These are phyloP conservation scores for Eunapius fragilis DNA, from an alignment of 37 sponge, comb jelly and placozoan species.

Conservation along the genomic window DNA sequence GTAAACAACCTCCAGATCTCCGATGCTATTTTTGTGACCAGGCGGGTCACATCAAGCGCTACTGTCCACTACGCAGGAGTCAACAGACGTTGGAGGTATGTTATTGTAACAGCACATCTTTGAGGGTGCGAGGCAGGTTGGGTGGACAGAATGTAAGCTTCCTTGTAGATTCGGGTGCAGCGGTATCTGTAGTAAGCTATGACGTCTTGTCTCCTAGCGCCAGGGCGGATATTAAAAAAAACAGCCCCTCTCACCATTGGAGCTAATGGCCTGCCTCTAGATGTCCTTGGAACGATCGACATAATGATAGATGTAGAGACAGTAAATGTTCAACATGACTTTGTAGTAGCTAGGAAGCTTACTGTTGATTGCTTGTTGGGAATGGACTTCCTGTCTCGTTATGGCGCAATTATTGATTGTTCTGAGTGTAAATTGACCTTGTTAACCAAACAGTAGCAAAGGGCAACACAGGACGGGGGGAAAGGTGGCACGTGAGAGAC, in stretches of 20 bases:
- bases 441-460: no score
- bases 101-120: no score
- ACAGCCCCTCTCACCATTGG: not conserved
- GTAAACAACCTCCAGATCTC: no score
- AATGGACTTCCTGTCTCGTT: not conserved
- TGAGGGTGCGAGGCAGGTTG: not conserved
- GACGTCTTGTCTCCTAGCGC: not conserved
- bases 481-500: no score
- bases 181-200: conserved; percentile 7
- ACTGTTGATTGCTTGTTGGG: conserved; percentile 13
- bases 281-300: not conserved
- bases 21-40: no score
- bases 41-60: no score
- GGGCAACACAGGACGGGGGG: no score
- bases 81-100: no score
- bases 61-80: no score
- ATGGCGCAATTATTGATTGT: conserved; percentile 10
- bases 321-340: not conserved
- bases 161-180: conserved; percentile 12
- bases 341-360: not conserved
- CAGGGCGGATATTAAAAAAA: not conserved
- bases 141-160: not conserved
- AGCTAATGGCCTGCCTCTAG: conserved; percentile 10
- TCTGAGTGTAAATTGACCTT: not conserved
- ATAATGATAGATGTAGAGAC: not conserved